phyloP scores from a whole-genome alignment of 1,140 invertebrate genomes.

The Paralvinella palmiformis region DNA sequence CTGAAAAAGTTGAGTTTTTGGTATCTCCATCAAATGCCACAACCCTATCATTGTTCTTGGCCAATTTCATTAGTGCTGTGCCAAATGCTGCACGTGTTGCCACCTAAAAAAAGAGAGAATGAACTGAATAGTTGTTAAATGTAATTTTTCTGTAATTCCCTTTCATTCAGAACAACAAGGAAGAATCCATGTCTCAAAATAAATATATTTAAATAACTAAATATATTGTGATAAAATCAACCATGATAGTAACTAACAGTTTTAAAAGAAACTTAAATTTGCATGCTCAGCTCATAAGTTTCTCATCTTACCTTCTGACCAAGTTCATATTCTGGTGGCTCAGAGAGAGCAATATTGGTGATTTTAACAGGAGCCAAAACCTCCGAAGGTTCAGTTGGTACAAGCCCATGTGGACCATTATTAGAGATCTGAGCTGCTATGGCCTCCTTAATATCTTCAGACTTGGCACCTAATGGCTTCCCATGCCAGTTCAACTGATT shows the following conservation, averaged over 20 bases:
- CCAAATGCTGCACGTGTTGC: conserved; percentile 95
- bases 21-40: conserved; percentile 93
- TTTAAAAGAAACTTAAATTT: background rate
- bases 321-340: conserved; percentile 77
- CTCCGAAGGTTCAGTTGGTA: conserved; percentile 22
- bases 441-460: conserved; percentile 57
- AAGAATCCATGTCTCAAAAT: no score
- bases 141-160: no score
- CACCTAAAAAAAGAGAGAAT: no score
- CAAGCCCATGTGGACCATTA: conserved; percentile 26
- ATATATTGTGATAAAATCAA: background rate
- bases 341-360: conserved; percentile 56
- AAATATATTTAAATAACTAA: no score
- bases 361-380: conserved; percentile 24
- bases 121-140: no score
- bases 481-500: conserved; percentile 96
- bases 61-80: conserved; percentile 81
- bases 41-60: conserved; percentile 73
- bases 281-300: no score
- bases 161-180: no score
- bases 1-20: conserved; percentile 96
- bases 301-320: conserved; percentile 49
- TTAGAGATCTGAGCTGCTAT: conserved; percentile 58
- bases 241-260: background rate
- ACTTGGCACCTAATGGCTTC: conserved; percentile 81